Base-by-base conservation (phyloP, 2,797 vertebrate genomes). In the Sarcoramphus papa region DNA sequence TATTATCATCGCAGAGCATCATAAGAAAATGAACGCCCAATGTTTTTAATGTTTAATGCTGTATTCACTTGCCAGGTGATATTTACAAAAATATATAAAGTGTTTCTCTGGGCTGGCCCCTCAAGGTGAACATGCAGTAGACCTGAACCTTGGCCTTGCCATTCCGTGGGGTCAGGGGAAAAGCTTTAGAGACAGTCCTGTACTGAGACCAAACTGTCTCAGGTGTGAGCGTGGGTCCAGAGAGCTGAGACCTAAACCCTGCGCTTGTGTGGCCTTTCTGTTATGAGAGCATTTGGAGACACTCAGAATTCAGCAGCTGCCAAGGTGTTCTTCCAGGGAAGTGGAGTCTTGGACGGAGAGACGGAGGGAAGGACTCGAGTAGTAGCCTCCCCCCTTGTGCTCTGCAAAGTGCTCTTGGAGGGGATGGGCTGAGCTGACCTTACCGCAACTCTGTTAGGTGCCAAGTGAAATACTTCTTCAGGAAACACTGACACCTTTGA, bases 271-370 rank as follows among this genome's bases (percentile, higher is more conserved):
- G 25, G 45, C 37, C 25, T 57, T 57, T 41, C 24, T 74, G 14
- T 64, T 82, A 10, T 1, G n/a, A 57, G 59, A 33, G 15, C 33
- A 17, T 48, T 60, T 77, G 60, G 76, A 62, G 63, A 41, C 45
- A 37, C 64, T 92, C 65, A 45, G n/a, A 82, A 33, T 14, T 67
- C 67, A 21, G 63, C 43, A 82, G 69, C 47, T 45, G 31, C 69
- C 21, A 27, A 67, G 53, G 4, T 50, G 33, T 69, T 93, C 35
- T 79, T 86, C 74, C 21, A 72, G 48, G 68, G 53, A 63, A 85
- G 35, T 2, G 3, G 35, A 41, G 30, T 54, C 22, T 77, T 40
- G 12, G 17, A 12, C 0, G 0, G 37, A 63, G 57, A 70, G 72
- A 25, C 1, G 10, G n/a, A 75, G 50, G 14, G 50, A 76, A 43